Conservation (phyloP, 2,797 vertebrate species). For the Mico argentatus region DNA sequence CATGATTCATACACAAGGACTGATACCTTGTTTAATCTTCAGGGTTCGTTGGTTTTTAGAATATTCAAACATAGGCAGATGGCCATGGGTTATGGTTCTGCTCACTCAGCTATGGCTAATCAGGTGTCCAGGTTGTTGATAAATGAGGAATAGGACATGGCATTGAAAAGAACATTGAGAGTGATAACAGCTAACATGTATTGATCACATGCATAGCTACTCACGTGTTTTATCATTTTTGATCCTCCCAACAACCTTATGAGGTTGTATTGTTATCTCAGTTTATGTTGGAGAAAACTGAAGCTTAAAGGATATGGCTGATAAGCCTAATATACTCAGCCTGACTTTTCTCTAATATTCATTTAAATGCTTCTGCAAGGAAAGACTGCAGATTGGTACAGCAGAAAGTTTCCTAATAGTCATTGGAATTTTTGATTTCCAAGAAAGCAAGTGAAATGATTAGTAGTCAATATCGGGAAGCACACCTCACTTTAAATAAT, state of each 20-base stretch:
- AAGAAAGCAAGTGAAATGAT: neutral
- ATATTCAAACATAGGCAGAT: constrained; percentile 63
- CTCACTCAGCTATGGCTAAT: neutral
- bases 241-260: neutral
- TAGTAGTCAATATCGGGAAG: neutral
- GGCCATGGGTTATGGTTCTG: neutral
- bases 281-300: constrained; percentile 3
- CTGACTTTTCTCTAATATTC: neutral
- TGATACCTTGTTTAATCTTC: neutral
- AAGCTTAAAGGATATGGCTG: neutral
- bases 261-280: neutral
- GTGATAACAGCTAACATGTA: neutral
- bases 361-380: neutral
- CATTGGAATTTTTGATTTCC: neutral
- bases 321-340: neutral
- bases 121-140: neutral
- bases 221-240: neutral
- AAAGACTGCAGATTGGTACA: neutral
- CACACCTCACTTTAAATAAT: neutral
- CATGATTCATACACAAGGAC: neutral
- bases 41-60: constrained; percentile 51
- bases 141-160: neutral
- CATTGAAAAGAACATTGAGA: neutral
- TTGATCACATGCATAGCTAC: neutral
- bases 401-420: neutral